Conservation (phyloP, 1,140 invertebrate genomes). For the Bombus difficillimus region DNA sequence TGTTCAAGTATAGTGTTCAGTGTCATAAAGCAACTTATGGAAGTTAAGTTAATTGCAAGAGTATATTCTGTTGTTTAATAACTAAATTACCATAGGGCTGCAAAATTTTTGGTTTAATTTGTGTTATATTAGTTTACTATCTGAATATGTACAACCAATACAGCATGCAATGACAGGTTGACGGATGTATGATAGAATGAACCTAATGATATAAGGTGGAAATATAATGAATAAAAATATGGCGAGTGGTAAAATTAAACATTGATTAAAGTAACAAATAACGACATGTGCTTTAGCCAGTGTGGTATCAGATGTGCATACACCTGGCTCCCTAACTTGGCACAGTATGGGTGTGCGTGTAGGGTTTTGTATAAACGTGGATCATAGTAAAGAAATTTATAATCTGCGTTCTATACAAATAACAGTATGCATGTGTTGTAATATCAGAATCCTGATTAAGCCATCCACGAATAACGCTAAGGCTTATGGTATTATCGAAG, state of each 20-base stretch:
- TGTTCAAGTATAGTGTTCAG: constrained; percentile 49
- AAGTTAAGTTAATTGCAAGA: constrained; percentile 52
- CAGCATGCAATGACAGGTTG: constrained; percentile 63
- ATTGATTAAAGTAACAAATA: constrained; percentile 55
- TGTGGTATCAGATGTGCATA: constrained; percentile 66
- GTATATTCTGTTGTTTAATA: constrained; percentile 48
- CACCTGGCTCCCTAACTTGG: constrained; percentile 61
- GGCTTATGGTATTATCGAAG: constrained; percentile 11
- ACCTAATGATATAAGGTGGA: constrained; percentile 61
- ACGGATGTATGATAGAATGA: constrained; percentile 64
- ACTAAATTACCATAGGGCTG: constrained; percentile 61
- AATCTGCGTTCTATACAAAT: constrained; percentile 60
- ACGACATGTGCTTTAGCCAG: constrained; percentile 63
- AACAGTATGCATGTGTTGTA: constrained; percentile 67
- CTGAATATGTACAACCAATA: constrained; percentile 75
- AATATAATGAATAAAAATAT: constrained; percentile 58
- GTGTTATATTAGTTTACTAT: constrained; percentile 74
- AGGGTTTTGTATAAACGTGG: constrained; percentile 64
- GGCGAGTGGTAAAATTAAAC: constrained; percentile 56
- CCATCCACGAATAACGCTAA: constrained; percentile 65
- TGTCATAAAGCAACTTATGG: constrained; percentile 49
- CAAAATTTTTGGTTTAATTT: constrained; percentile 64
- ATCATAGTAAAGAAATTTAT: constrained; percentile 53
- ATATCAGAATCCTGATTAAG: constrained; percentile 69
- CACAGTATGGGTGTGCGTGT: constrained; percentile 63